A percentile compares a stretch with the other conserved stretches of the same genome.
Evolutionary conservation across 2,797 vertebrate species (phyloP).

Genomic region (Buceros bicornis): DNA sequence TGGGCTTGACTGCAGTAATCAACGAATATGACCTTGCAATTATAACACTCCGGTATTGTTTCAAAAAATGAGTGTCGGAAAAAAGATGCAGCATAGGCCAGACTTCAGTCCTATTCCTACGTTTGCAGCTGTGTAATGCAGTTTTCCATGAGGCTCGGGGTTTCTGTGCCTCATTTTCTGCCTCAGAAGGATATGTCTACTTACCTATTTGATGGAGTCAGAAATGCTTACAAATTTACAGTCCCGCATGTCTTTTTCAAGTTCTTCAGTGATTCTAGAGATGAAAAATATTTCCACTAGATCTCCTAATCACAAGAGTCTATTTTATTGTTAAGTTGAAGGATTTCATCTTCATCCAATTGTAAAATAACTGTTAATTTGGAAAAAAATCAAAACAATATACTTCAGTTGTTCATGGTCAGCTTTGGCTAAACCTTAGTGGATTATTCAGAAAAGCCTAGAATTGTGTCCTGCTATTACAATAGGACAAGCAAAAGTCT

Average conservation of each 20-base stretch:
- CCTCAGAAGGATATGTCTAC: conserved; percentile 13
- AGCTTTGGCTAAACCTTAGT: conserved; percentile 36
- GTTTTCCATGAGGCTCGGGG: background rate
- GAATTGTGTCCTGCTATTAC: background rate
- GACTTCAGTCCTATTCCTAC: background rate
- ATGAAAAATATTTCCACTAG: conserved; percentile 52
- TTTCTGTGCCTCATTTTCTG: conserved; percentile 29
- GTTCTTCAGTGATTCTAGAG: conserved; percentile 22
- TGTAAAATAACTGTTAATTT: conserved; percentile 50
- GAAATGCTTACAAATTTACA: conserved; percentile 58
- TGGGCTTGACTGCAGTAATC: background rate
- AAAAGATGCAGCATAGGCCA: background rate
- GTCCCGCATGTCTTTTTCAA: conserved; percentile 9
- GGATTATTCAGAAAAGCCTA: conserved; percentile 7
- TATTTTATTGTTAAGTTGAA: conserved; percentile 52
- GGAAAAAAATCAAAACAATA: conserved; percentile 58
- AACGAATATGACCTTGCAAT: background rate
- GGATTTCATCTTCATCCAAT: conserved; percentile 59
- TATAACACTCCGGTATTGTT: background rate
- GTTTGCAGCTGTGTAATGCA: background rate
- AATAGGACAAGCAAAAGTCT: background rate
- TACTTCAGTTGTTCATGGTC: conserved; percentile 9
- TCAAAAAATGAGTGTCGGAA: background rate
- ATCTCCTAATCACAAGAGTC: conserved; percentile 11
- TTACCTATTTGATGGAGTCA: conserved; percentile 43